Evolutionary conservation across 2,888 invertebrate species (phyloP), one percentile per base, ranked within the genome.

Genomic region (Agrotis clavis): DNA sequence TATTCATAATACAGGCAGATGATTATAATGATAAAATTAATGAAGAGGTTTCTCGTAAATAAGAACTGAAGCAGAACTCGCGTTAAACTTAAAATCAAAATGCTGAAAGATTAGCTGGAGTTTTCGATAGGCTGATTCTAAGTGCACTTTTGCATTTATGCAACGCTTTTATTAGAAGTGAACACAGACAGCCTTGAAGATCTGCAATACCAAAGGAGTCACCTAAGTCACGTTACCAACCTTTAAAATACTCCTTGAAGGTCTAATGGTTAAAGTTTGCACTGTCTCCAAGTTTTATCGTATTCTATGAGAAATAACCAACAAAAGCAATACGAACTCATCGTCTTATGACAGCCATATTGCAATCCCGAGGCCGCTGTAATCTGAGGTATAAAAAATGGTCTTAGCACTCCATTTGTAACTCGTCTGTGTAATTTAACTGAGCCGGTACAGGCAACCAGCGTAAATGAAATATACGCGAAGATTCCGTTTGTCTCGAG

Each of bases 401-500:
- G n/a, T 14, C 41, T 64, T 63, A 54, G 25, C 72, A 60, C 63
- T 77, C 74, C 79, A 79, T 77, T 73, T 19, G 9, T 74, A 30
- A 57, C 3, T 56, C 4, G 48, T 64, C 51, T 5, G 16, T 57
- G 50, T 47, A 74, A 68, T 68, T 79, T 60, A 61, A 66, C 51
- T 56, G 19, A 69, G 81, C 51, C 48, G 35, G 51, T 48, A 41
- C 45, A 62, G 2, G 65, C 67, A 57, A 67, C 65, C 66, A 80
- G 66, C 79, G 67, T 68, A 56, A 79, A 76, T 80, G 64, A 79
- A 70, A 62, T 79, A 71, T 66, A 70, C 51, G 56, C 30, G 54
- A 51, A 57, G 67, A 79, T 79, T 78, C 57, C 69, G 69, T 81
- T 66, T 75, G 73, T 77, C 77, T 77, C 25, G 16, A 47, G 50